Evolutionary conservation across 2,113 vertebrate genomes (phyloP).

Genomic region (Neogale vison): DNA sequence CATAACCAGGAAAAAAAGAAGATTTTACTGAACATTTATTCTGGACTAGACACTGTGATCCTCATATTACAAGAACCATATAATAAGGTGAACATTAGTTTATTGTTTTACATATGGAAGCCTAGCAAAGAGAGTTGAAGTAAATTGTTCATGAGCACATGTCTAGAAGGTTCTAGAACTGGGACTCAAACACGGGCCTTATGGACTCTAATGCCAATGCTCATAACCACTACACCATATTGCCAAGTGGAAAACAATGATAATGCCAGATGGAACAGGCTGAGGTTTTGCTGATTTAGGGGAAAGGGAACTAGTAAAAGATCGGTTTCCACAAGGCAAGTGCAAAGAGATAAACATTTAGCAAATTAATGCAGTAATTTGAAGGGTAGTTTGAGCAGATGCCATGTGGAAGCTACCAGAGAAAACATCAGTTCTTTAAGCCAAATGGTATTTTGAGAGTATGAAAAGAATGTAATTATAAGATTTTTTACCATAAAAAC

Average conservation of each 20-base stretch:
- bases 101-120: background rate
- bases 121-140: background rate
- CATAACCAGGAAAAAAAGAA: background rate
- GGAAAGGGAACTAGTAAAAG: slow-evolving; percentile 54
- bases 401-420: slow-evolving; percentile 67
- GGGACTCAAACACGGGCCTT: background rate
- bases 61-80: background rate
- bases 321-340: slow-evolving; percentile 67
- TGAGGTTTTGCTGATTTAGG: slow-evolving; percentile 44
- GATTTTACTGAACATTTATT: background rate
- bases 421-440: slow-evolving; percentile 73
- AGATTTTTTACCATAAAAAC: slow-evolving; percentile 72
- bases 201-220: background rate
- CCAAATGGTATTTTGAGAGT: slow-evolving; percentile 68
- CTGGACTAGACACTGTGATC: background rate
- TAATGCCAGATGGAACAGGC: slow-evolving; percentile 53
- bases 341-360: slow-evolving; percentile 66
- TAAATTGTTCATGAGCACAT: background rate
- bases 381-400: slow-evolving; percentile 67
- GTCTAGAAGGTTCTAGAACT: slow-evolving; percentile 19
- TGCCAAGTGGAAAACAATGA: background rate
- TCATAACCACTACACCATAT: background rate
- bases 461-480: slow-evolving; percentile 72
- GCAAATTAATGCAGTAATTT: slow-evolving; percentile 71
- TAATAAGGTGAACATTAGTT: background rate